Conservation (phyloP, 2,113 vertebrate genomes). For the Psittacula cyanocephala region DNA sequence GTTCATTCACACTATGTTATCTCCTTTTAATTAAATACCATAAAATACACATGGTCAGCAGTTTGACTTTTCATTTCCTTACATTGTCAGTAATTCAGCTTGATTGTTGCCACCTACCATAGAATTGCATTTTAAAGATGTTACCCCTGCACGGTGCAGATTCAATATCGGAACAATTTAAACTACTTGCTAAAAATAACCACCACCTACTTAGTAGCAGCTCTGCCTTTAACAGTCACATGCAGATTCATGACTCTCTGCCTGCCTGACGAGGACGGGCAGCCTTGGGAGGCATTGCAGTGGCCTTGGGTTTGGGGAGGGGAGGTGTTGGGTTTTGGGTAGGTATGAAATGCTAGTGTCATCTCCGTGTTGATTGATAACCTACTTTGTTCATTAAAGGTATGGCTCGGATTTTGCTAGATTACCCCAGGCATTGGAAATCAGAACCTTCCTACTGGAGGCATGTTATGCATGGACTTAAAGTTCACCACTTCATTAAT, state of each 20-base stretch:
- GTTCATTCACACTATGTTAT: slow-evolving; percentile 93
- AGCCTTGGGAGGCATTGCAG: slow-evolving; percentile 34
- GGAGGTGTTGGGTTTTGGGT: background rate
- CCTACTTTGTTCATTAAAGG: slow-evolving; percentile 72
- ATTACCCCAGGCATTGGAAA: slow-evolving; percentile 67
- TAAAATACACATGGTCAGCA: slow-evolving; percentile 94
- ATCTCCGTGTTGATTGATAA: slow-evolving; percentile 68
- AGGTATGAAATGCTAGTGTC: slow-evolving; percentile 55
- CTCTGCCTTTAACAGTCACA: slow-evolving; percentile 6
- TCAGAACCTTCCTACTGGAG: slow-evolving; percentile 63
- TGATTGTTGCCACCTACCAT: slow-evolving; percentile 71
- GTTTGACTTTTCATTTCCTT: slow-evolving; percentile 96
- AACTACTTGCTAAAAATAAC: slow-evolving; percentile 53
- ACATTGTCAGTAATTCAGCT: slow-evolving; percentile 75
- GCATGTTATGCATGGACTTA: slow-evolving; percentile 60
- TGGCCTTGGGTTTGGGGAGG: slow-evolving; percentile 5
- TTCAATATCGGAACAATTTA: slow-evolving; percentile 54
- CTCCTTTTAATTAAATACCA: slow-evolving; percentile 99
- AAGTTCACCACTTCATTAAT: slow-evolving; percentile 71
- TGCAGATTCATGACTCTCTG: slow-evolving; percentile 20
- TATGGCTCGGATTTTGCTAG: slow-evolving; percentile 49
- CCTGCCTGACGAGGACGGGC: background rate
- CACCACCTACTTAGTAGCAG: slow-evolving; percentile 15
- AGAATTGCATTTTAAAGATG: slow-evolving; percentile 69
- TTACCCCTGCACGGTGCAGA: slow-evolving; percentile 55